phyloP scores from a whole-genome alignment of 2,797 vertebrate species.

The Geotrypetes seraphini region DNA sequence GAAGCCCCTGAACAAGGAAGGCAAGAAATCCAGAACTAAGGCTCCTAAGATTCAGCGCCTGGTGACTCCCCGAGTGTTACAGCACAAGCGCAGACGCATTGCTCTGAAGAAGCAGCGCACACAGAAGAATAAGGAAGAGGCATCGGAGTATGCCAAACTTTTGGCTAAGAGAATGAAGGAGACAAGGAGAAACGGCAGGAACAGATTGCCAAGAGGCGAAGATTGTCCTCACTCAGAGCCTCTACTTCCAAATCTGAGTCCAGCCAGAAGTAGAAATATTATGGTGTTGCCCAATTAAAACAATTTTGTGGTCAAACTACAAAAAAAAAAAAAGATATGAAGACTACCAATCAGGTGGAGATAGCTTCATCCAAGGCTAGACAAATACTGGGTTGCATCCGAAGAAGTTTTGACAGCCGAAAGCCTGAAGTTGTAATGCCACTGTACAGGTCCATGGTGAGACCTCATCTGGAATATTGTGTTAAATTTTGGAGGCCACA shows the following conservation, averaged over 20 bases:
- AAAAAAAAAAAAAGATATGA: too few species aligned
- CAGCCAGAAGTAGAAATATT: slow-evolving; percentile 83
- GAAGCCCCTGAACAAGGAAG: slow-evolving; percentile 89
- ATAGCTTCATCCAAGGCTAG: too few species aligned
- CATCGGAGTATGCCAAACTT: slow-evolving; percentile 90
- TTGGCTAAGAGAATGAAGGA: slow-evolving; percentile 97
- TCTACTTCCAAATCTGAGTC: slow-evolving; percentile 97
- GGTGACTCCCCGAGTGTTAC: slow-evolving; percentile 89
- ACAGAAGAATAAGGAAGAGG: slow-evolving; percentile 93
- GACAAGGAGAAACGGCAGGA: slow-evolving; percentile 97
- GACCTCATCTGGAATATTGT: too few species aligned
- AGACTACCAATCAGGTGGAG: too few species aligned
- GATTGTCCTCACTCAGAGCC: slow-evolving; percentile 91
- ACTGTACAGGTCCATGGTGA: too few species aligned
- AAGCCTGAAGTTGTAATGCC: too few species aligned
- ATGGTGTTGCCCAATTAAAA: slow-evolving; percentile 27
- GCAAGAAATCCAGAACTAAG: slow-evolving; percentile 94
- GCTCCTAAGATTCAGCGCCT: slow-evolving; percentile 96
- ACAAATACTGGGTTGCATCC: too few species aligned
- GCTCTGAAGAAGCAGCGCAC: slow-evolving; percentile 92
- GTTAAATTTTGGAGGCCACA: too few species aligned
- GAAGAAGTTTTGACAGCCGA: too few species aligned
- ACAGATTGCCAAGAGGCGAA: slow-evolving; percentile 93
- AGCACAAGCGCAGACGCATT: slow-evolving; percentile 90
- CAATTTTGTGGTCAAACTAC: slow-evolving; percentile 5